Evolutionary conservation across 2,113 vertebrate species (phyloP).

Genomic region (Anguilla rostrata): DNA sequence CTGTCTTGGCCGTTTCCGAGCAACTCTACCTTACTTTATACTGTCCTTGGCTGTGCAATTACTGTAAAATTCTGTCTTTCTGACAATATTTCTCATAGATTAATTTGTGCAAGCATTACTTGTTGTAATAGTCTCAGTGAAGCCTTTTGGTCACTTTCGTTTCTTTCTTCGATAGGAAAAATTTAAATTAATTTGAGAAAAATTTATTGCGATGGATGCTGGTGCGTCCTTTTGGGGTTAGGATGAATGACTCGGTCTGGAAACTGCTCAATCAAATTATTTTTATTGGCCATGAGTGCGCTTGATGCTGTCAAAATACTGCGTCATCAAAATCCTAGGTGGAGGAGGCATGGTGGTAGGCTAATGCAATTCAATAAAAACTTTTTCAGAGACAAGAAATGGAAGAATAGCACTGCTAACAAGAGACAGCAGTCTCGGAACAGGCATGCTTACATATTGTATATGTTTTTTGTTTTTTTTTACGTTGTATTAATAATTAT

Average conservation of each 20-base stretch:
- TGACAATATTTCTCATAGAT: too few species aligned
- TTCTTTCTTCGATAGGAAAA: too few species aligned
- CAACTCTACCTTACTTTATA: slow-evolving; percentile 40
- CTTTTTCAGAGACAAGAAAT: too few species aligned
- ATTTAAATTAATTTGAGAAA: neutral
- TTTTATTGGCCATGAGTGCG: neutral
- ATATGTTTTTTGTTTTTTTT: too few species aligned
- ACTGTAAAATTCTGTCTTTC: too few species aligned
- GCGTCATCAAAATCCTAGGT: neutral
- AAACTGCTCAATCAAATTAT: neutral
- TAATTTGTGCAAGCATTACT: slow-evolving; percentile 25
- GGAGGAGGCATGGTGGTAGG: too few species aligned
- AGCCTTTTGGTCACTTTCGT: neutral
- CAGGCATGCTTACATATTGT: too few species aligned
- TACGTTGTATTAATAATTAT: too few species aligned
- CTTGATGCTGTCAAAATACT: neutral
- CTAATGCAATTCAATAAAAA: too few species aligned
- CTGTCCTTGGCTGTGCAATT: neutral
- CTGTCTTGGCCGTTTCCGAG: slow-evolving; percentile 46
- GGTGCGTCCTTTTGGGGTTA: neutral
- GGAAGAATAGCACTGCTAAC: too few species aligned
- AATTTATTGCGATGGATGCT: neutral
- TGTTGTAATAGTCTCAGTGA: neutral
- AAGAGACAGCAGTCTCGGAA: too few species aligned
- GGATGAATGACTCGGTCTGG: neutral